Conservation (phyloP, 2,797 vertebrate species). For the Acipenser transmontanus region DNA sequence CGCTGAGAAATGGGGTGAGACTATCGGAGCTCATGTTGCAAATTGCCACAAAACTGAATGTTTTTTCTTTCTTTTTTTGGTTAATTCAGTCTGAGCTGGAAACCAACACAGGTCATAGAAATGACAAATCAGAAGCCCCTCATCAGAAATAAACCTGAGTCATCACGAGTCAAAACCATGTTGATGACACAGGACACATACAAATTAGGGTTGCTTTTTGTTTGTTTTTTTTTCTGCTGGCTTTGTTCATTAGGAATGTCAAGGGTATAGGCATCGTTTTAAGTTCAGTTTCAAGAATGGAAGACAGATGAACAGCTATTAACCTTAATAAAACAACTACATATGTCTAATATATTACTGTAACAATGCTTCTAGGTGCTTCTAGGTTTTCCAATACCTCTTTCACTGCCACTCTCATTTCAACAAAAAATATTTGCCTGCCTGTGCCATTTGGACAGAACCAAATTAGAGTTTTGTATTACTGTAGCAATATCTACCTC, state of each 20-base stretch:
- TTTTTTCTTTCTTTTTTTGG: slow-evolving; percentile 4
- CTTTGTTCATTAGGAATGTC: slow-evolving; percentile 13
- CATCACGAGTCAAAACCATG: slow-evolving; percentile 12
- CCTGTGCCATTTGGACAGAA: too few relatives aligned
- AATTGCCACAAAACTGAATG: slow-evolving; percentile 11
- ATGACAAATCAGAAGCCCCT: not conserved
- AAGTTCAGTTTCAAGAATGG: slow-evolving; percentile 1
- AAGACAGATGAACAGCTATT: slow-evolving; percentile 5
- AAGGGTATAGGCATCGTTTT: slow-evolving; percentile 1
- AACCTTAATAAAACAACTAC: too few relatives aligned
- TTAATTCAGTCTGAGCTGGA: slow-evolving; percentile 11
- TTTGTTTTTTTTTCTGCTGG: not conserved
- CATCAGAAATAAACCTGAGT: slow-evolving; percentile 3
- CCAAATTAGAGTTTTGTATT: too few relatives aligned
- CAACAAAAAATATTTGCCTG: too few relatives aligned
- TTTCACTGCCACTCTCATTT: too few relatives aligned
- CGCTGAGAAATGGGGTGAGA: slow-evolving; percentile 4
- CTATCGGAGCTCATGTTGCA: slow-evolving; percentile 18
- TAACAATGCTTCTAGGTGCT: too few relatives aligned
- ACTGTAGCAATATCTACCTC: too few relatives aligned
- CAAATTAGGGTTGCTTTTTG: slow-evolving; percentile 3
- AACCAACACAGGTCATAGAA: slow-evolving; percentile 5
- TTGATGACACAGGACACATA: slow-evolving; percentile 7
- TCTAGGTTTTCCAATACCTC: too few relatives aligned
- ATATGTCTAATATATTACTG: too few relatives aligned